phyloP scores from a whole-genome alignment of 2,113 vertebrate species.

The Tachuris rubrigastra region DNA sequence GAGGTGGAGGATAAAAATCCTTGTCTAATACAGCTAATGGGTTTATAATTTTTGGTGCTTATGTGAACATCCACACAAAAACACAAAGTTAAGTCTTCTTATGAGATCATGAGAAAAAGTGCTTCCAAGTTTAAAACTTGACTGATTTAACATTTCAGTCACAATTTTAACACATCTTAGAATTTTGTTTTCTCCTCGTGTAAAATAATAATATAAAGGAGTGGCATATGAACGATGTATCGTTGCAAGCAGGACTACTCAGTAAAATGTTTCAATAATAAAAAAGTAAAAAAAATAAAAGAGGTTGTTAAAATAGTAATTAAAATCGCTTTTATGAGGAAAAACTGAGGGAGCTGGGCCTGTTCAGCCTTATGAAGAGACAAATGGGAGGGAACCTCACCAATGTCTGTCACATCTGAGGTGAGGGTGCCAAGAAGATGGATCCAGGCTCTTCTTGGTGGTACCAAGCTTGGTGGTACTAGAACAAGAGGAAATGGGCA shows the following conservation, averaged over 20 bases:
- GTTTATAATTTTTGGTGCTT: background rate
- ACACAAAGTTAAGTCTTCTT: background rate
- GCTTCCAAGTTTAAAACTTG: background rate
- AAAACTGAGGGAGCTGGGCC: background rate
- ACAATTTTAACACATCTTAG: background rate
- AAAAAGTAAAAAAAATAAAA: no score
- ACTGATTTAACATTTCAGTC: background rate
- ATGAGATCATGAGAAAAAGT: background rate
- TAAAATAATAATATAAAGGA: background rate
- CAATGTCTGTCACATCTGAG: background rate
- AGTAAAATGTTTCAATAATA: background rate
- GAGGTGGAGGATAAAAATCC: background rate
- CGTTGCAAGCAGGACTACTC: background rate
- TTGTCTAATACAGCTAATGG: background rate
- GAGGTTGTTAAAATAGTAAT: no score
- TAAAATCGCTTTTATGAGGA: background rate
- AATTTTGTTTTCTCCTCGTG: background rate
- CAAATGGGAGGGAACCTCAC: background rate
- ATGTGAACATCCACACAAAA: background rate
- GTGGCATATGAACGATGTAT: background rate
- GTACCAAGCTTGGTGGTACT: background rate
- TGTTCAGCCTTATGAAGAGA: background rate
- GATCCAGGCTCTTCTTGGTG: background rate
- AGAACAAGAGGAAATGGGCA: background rate
- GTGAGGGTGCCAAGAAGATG: background rate